These are phyloP conservation scores for Tetropium fuscum DNA, from an alignment of 2,888 invertebrate species.

Conservation along the genomic window DNA sequence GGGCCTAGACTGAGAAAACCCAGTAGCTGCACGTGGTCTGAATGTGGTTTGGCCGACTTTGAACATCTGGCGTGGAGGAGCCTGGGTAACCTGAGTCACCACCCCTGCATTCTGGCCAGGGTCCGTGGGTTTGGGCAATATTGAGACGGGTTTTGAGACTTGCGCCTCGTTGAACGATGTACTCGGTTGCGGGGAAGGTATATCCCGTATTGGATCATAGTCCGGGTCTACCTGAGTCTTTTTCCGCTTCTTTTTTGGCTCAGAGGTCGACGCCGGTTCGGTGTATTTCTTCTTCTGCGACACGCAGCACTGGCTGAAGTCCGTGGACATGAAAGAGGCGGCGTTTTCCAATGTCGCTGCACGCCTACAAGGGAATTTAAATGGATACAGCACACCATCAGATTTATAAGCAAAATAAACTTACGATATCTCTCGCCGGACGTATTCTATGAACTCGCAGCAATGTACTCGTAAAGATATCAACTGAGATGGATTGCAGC, in stretches of 20 bases:
- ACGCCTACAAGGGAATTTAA: conserved; percentile 60
- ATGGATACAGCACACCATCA: not conserved
- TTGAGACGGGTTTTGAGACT: conserved; percentile 20
- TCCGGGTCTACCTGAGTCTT: conserved; percentile 50
- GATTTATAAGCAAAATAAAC: conserved; percentile 37
- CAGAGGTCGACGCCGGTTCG: conserved; percentile 31
- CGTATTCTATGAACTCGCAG: conserved; percentile 79
- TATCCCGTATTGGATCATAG: conserved; percentile 46
- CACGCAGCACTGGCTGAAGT: conserved; percentile 60
- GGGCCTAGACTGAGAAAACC: conserved; percentile 30
- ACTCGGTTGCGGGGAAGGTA: conserved; percentile 29
- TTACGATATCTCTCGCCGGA: conserved; percentile 72
- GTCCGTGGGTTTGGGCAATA: conserved; percentile 32
- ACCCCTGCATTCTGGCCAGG: conserved; percentile 8
- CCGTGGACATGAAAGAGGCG: conserved; percentile 53
- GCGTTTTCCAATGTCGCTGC: conserved; percentile 64
- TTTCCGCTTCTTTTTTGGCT: conserved; percentile 43
- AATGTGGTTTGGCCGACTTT: conserved; percentile 37
- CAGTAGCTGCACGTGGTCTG: conserved; percentile 16
- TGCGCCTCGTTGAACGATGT: conserved; percentile 1
- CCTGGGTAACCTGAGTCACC: not conserved
- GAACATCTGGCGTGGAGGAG: conserved; percentile 5
- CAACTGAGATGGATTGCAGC: conserved; percentile 76
- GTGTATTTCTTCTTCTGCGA: conserved; percentile 51
- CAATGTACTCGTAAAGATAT: conserved; percentile 77